A percentile compares a stretch with the other conserved stretches of the same genome.
Conservation (phyloP, 2,113 vertebrate species). For the Ursus arctos region DNA sequence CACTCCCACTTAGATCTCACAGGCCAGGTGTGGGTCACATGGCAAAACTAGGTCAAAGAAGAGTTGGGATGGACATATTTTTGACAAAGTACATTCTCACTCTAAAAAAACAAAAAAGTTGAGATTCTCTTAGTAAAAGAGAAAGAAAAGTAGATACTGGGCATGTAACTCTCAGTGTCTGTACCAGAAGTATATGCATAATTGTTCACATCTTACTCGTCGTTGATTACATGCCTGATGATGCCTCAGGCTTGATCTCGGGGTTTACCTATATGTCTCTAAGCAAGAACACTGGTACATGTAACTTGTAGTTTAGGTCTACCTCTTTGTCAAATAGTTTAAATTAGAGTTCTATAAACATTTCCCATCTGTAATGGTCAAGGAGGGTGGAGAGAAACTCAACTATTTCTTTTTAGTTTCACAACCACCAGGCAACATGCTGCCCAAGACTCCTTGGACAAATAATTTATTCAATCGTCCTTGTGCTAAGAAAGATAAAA, state of each 20-base stretch:
- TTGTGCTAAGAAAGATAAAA: background rate
- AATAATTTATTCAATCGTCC: background rate
- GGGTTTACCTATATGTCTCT: background rate
- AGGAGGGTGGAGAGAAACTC: background rate
- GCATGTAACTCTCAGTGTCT: background rate
- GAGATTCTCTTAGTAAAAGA: background rate
- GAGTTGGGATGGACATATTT: background rate
- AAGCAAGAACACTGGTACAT: background rate
- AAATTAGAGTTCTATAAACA: background rate
- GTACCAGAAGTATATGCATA: background rate
- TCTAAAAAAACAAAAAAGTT: background rate
- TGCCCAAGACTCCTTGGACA: background rate
- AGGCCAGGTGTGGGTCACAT: too few relatives aligned
- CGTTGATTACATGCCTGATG: background rate
- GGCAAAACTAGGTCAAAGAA: background rate
- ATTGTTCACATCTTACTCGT: background rate
- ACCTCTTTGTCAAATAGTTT: background rate
- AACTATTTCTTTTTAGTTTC: background rate
- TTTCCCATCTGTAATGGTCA: background rate
- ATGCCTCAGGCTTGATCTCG: background rate
- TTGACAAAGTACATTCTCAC: background rate
- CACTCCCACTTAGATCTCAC: background rate
- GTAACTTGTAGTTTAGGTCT: background rate
- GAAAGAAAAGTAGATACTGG: background rate
- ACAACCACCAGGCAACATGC: background rate